Base-by-base conservation (phyloP, 1,140 invertebrate species). In the Penaeus vannamei region DNA sequence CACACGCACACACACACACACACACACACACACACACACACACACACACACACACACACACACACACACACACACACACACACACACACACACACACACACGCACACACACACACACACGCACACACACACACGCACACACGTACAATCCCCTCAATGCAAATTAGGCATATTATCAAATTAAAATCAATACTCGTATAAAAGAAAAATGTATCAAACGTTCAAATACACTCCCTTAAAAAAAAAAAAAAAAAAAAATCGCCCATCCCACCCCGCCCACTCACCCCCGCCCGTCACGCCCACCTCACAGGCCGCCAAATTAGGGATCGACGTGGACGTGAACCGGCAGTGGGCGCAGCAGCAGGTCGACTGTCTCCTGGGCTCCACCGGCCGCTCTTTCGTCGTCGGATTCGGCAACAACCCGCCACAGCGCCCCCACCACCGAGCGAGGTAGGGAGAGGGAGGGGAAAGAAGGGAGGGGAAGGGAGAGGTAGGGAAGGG, bases 291-390 rank as follows among this genome's bases (percentile, higher is more conserved):
- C 64, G 42, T 62, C 26, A 26, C 76, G 72, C 60, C 64, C 46
- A 36, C 66, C 62, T 26, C 79, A 3, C 85, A 94, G 93, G 94
- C 94, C 0, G 94, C 94, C 0, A 93, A 94, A 91, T 87, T 90
- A 64, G 94, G 92, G 72, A 84, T 92, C 0, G 87, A 93, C 60
- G 83, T 92, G 0, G 88, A 93, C 42, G 66, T 79, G 10, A 95
- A 95, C 92, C 91, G 93, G 32, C 91, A 93, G 84, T 95, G 95
- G 92, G 95, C 95, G 17, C 93, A 93, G 91, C 92, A 94, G 90
- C 95, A 96, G 92, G 94, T 96, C 72, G 92, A 95, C 90, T 96
- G 95, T 92, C 94, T 95, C 87, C 92, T 96, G 0, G 95, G 95
- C 2, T 93, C 94, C 86, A 92, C 92, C 87, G 95, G 95, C 5